These are phyloP conservation scores for Oplegnathus fasciatus DNA, from an alignment of 2,113 vertebrate genomes.

Conservation along the genomic window DNA sequence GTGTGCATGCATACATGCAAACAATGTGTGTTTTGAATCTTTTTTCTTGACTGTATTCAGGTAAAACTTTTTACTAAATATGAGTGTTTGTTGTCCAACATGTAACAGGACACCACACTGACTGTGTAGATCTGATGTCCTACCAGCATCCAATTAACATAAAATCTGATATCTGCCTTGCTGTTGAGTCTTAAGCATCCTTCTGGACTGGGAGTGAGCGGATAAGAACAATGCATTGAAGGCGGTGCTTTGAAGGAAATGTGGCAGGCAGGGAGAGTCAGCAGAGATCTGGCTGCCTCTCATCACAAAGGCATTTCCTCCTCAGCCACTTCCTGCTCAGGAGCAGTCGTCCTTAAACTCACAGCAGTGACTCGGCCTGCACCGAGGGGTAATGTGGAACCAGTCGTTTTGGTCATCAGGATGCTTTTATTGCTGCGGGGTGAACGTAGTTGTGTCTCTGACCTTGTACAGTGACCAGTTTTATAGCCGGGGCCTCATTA, in stretches of 20 bases:
- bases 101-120: neutral
- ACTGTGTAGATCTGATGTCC: neutral
- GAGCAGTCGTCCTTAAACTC: conserved; percentile 56
- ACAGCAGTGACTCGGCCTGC: conserved; percentile 8
- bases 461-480: conserved; percentile 29
- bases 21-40: no score
- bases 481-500: conserved; percentile 19
- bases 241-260: conserved; percentile 45
- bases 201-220: conserved; percentile 1
- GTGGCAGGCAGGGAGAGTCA: conserved; percentile 42
- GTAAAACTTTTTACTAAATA: no score
- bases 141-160: neutral
- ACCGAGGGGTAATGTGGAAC: neutral
- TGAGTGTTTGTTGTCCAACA: no score
- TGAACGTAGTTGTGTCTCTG: neutral
- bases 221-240: conserved; percentile 47
- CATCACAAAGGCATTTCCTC: conserved; percentile 86
- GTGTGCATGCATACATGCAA: no score
- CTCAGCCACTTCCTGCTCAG: conserved; percentile 75
- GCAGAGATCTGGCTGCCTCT: conserved; percentile 63
- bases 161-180: neutral
- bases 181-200: neutral
- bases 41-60: no score
- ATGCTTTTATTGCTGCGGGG: conserved; percentile 35
- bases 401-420: neutral